A percentile compares a stretch with the other conserved stretches of the same genome.
Evolutionary conservation across 2,888 invertebrate species (phyloP).

Genomic region (Lamellibrachia satsuma): DNA sequence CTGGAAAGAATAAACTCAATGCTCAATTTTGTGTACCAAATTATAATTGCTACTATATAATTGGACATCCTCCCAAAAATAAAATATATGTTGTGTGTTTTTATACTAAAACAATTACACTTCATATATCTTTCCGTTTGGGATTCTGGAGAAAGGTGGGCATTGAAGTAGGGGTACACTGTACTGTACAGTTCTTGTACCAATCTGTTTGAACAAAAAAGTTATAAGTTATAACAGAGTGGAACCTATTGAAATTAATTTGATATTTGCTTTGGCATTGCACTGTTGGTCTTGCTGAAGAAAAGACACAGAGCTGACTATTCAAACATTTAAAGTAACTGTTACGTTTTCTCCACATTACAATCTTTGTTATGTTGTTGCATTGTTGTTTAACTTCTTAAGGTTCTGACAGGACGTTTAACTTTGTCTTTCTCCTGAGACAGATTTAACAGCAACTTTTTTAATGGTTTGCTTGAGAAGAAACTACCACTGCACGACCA

Average conservation of each 20-base stretch:
- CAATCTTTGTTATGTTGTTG: neutral
- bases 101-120: no score
- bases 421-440: neutral
- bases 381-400: neutral
- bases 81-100: no score
- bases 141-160: no score
- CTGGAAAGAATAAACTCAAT: slow-evolving; percentile 57
- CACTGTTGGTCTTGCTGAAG: neutral
- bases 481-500: neutral
- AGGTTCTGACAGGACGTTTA: no score
- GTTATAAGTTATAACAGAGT: neutral
- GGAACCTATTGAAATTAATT: neutral
- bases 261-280: neutral
- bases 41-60: neutral
- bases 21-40: neutral
- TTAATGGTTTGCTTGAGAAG: neutral
- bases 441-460: neutral
- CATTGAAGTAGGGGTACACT: no score
- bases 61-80: no score
- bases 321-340: neutral
- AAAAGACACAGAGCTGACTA: neutral
- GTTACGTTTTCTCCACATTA: neutral
- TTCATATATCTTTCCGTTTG: no score
- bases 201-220: neutral
- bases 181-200: neutral